Evolutionary conservation across 2,113 vertebrate genomes (phyloP), one percentile per base, ranked within the genome.

Genomic region (Setophaga coronata): DNA sequence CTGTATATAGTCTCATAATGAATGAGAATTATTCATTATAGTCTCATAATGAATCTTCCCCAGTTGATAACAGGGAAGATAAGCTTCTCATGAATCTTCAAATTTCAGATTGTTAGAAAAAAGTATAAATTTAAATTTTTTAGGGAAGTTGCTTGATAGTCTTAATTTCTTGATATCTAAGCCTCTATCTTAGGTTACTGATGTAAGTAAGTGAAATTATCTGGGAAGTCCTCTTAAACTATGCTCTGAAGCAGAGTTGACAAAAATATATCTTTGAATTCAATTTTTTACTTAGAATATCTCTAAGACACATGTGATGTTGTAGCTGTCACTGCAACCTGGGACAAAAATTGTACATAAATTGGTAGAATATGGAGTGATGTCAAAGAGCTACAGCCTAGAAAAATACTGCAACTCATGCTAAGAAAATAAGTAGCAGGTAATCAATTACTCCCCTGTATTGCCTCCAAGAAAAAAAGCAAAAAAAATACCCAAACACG

Each of bases 401-500:
- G 43, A 70, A 91, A 85, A 82, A 48, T 29, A 56, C 9, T n/a
- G 45, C 6, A 54, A 24, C 56, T 56, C 60, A 65, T 29, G 10
- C 18, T 72, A 77, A 65, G 19, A 5, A 81, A 64, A 60, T 76
- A 40, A 58, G 2, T 21, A 72, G 18, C 24, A 67, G 33, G 12
- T 12, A 87, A 80, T 54, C 0, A 58, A 54, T 53, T 56, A 6
- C 5, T 18, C 3, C 12, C 4, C 9, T 43, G 5, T 29, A 53
- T 29, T 5, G 1, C 7, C 1, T 5, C 7, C 8, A 7, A 18
- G 11, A 6, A 3, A 43, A 43, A 23, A 64, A 48, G 21, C 2
- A 36, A n/a, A 45, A 31, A 65, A 65, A 66, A 45, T 18, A 1
- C 15, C 5, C 7, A 40, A 31, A 47, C 29, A 8, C 0, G 0